Conservation (phyloP, 2,797 vertebrate species). For the Pangasius krempfi region DNA sequence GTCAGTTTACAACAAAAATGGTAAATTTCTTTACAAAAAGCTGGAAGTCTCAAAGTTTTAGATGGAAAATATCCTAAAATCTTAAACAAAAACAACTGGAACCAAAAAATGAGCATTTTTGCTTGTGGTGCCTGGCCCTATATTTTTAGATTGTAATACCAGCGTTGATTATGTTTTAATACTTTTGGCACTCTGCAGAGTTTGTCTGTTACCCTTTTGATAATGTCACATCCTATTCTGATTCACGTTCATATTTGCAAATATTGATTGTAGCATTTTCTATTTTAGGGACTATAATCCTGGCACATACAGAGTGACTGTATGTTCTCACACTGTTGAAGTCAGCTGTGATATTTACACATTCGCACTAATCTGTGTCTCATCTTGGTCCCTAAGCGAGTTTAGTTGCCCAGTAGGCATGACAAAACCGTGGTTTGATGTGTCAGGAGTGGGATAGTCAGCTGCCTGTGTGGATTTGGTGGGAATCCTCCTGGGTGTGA, state of each 20-base stretch:
- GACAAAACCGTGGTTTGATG: slow-evolving; percentile 55
- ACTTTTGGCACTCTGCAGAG: background rate
- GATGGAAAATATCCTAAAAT: background rate
- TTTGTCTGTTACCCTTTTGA: background rate
- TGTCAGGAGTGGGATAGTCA: slow-evolving; percentile 39
- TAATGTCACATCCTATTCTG: background rate
- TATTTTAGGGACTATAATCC: background rate
- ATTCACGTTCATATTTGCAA: background rate
- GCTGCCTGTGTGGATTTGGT: slow-evolving; percentile 57
- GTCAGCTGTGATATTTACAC: slow-evolving; percentile 14
- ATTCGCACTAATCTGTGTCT: background rate
- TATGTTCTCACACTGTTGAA: background rate
- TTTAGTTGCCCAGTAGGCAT: slow-evolving; percentile 54
- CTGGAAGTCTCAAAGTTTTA: background rate
- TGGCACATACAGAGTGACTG: background rate
- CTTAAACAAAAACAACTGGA: background rate
- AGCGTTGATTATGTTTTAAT: background rate
- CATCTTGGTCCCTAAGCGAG: background rate
- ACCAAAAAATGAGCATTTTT: background rate
- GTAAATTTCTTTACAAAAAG: background rate
- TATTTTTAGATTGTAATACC: background rate
- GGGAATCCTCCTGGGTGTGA: slow-evolving; percentile 54
- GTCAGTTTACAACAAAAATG: background rate
- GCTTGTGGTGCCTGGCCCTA: background rate
- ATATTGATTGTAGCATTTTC: background rate